Evolutionary conservation across 2,888 invertebrate species (phyloP), one percentile per base, ranked within the genome.

Genomic region (Drosophila picticornis): DNA sequence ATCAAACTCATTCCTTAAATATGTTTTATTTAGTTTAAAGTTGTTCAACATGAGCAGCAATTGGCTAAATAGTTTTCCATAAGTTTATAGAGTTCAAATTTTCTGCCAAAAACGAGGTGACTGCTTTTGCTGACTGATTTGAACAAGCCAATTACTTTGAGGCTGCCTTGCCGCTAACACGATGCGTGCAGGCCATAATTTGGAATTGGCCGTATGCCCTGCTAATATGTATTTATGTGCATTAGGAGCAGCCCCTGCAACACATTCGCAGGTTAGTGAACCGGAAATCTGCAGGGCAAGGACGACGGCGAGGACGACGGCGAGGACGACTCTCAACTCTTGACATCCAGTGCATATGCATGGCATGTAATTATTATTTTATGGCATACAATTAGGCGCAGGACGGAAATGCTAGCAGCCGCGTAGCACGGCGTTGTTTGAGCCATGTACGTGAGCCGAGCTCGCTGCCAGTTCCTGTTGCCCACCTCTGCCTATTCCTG

Each of bases 301-400:
- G 46, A 25, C 22, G 13, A 46, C 16, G 25, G 9, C 16, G 46
- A 46, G 13, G 46, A 25, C 22, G 13, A 46, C 16, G 25, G 9
- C 16, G 46, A 16, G 16, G 25, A 46, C 16, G 51, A 43, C 51
- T 51, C 29, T 27, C 32, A 34, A 51, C 27, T 51, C 19, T 13
- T 29, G 55, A 56, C 52, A 56, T 52, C 63, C 66, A 75, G 43
- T 74, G 77, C 85, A 83, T 85, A 84, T 88, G 84, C 87, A 81
- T 77, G 74, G 80, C 82, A 65, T 85, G 82, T 88, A 87, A 87
- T 90, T 90, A 90, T 85, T 90, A 88, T 88, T 88, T 87, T 82
- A 90, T 87, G 74, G 90, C 90, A 82, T 82, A 86, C 84, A 90
- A 87, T 90, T 90, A 90, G 84, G 82, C 75, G 78, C 75, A 71